Percentiles rank a stretch among this genome's conserved stretches.
phyloP scores from a whole-genome alignment of 2,888 invertebrate species.

The Isotomurus palustris region DNA sequence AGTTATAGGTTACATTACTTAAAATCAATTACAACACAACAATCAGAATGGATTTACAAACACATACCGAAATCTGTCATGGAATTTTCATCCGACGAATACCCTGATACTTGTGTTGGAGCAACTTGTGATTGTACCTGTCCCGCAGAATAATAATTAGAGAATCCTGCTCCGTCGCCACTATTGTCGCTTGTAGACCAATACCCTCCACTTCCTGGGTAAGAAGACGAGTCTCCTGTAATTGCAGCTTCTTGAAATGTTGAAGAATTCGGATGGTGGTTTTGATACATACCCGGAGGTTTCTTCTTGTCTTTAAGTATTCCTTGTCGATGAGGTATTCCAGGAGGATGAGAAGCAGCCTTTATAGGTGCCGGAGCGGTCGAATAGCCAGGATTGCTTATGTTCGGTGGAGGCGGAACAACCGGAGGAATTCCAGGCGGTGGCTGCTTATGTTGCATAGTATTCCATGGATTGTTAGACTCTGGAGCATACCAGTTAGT shows the following conservation, averaged over 20 bases:
- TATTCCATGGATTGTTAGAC: slow-evolving; percentile 6
- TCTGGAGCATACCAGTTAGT: slow-evolving; percentile 9
- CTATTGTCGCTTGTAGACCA: slow-evolving; percentile 15
- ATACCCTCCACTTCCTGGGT: slow-evolving; percentile 1
- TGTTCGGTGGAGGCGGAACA: too few relatives aligned
- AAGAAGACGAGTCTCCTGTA: too few relatives aligned
- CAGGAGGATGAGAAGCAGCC: not conserved
- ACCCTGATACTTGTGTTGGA: slow-evolving; percentile 1
- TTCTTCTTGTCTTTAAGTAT: not conserved
- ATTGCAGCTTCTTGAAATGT: not conserved
- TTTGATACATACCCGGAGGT: not conserved
- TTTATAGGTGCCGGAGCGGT: not conserved
- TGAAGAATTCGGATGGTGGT: not conserved
- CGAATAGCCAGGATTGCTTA: too few relatives aligned
- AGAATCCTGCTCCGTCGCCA: slow-evolving; percentile 3
- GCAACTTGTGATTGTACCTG: too few relatives aligned
- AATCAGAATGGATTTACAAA: not conserved
- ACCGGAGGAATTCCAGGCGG: not conserved
- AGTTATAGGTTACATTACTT: not conserved
- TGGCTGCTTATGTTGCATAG: not conserved
- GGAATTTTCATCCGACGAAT: slow-evolving; percentile 24
- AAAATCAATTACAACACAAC: not conserved
- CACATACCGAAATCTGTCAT: slow-evolving; percentile 21
- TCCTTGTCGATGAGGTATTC: not conserved
- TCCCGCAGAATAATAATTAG: slow-evolving; percentile 1